Base-by-base conservation (phyloP, 2,888 invertebrate species). In the Acronicta leporina region DNA sequence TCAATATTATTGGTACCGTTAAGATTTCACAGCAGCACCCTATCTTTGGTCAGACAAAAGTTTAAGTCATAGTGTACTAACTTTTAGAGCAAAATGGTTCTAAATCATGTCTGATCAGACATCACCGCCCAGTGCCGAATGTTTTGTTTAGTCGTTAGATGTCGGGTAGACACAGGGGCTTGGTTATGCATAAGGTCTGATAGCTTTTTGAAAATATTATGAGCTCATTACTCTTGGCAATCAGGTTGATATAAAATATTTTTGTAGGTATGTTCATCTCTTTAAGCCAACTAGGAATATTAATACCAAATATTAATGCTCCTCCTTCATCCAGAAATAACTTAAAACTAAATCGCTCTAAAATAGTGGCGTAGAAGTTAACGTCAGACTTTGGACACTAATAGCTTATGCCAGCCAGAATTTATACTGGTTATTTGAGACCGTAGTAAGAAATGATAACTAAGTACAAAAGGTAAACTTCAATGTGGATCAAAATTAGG, bases 361-460 rank as follows among this genome's bases (percentile, higher is more conserved):
- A 67, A 53, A 62, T 50, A 57, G 45, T 55, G 33, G 41, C 16
- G 14, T 10, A 25, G 47, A 63, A 68, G 63, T 72, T 73, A 68
- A 38, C 48, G 54, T 54, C 54, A 63, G 56, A 65, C 48, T 58
- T 73, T n/a, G 51, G 56, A 55, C 70, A 66, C 50, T 70, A 62
- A 74, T 62, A 52, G 49, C 48, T 41, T 58, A 47, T 41, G 67
- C 63, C 63, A 60, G 59, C 60, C 44, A 48, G 35, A 74, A 73
- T 74, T 67, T 63, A 70, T 67, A 52, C 58, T 55, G 49, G 60
- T 70, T 70, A 66, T 55, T 57, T 35, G 40, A 50, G 41, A 38
- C 44, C 15, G 16, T 60, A 54, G 60, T 20, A 48, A 43, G 20
- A 43, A 47, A 58, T 43, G 43, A 38, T 38, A 38, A 8, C 6